Base-by-base conservation (phyloP, 37 sponge, comb jelly and placozoan species). In the Beroe forskalii region DNA sequence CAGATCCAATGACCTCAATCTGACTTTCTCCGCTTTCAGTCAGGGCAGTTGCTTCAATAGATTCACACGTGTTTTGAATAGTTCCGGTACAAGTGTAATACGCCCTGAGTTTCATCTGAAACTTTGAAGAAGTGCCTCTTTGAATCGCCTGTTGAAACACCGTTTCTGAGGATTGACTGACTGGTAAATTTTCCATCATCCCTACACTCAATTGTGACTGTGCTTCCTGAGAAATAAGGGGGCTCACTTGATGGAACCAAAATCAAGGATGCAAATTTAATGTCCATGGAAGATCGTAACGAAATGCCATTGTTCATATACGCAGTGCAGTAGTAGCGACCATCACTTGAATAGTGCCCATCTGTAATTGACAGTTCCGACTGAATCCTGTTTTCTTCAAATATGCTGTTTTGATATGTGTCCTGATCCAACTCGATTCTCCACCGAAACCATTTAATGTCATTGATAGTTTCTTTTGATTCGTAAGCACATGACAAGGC, bases 61-160 rank as follows among this genome's bases (percentile, higher is more conserved):
- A 6, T 27, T 3, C 66, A 69, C 72, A 69, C 36, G 14, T 32
- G 72, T 69, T 36, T 17, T 12, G 9, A 69, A 32, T 37, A 19
- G 3, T 32, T 35, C 38, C 72, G 2, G 72, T 69, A 35, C 72
- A 69, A 32, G 72, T 69, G 72, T 69, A 69, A n/a, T 32, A 12
- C 2, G 37, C 72, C 72, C 20, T 31, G 4, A 14, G 72, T 69
- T 69, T 28, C 35, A 9, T 1, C 2, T 1, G 38, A 69, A 19
- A 69, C 36, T 33, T 1, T 33, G 19, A 69, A 69, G 17, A 27
- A 0, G 39, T 69, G 38, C 9, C 4, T 28, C 19, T 69, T 27
- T 22, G 14, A 8, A 23, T 64, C 66, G 4, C 66, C 66, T 30
- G 66, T 64, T 2, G 28, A 2, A 32, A 12, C 38, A 27, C 17